These are phyloP conservation scores for Colinus virginianus DNA, from an alignment of 2,113 vertebrate genomes.

Conservation along the genomic window DNA sequence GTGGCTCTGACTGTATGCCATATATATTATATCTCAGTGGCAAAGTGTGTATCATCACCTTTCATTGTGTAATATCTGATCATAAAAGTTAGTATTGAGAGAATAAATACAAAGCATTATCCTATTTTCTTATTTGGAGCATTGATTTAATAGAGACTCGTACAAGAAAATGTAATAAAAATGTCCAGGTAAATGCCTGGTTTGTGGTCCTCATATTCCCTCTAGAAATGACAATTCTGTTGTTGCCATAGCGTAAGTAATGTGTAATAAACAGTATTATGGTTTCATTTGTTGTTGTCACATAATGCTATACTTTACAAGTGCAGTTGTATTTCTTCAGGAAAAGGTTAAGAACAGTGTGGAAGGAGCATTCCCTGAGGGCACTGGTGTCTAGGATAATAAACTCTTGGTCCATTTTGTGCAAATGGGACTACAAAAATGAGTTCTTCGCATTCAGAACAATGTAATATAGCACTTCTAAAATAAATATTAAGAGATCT, in stretches of 20 bases:
- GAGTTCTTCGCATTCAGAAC: neutral
- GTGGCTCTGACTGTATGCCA: neutral
- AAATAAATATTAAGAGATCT: neutral
- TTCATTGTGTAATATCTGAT: constrained; percentile 27
- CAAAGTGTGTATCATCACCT: neutral
- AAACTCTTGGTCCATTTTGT: constrained; percentile 56
- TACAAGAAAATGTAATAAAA: constrained; percentile 66
- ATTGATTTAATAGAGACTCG: constrained; percentile 47
- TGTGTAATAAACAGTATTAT: constrained; percentile 66
- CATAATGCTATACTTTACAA: constrained; percentile 56
- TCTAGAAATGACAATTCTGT: constrained; percentile 51
- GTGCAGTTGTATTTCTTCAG: constrained; percentile 59
- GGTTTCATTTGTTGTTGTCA: constrained; percentile 56
- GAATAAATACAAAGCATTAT: constrained; percentile 29
- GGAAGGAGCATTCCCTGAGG: constrained; percentile 55
- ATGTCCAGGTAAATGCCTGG: constrained; percentile 49
- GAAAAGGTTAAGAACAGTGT: constrained; percentile 39
- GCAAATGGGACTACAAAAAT: constrained; percentile 42
- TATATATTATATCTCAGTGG: neutral
- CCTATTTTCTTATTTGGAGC: constrained; percentile 44
- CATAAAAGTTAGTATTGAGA: constrained; percentile 25
- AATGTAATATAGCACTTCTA: too few relatives aligned
- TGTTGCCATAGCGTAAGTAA: constrained; percentile 54
- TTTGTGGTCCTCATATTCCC: constrained; percentile 46
- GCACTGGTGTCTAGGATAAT: constrained; percentile 27